phyloP scores from a whole-genome alignment of 1,140 invertebrate genomes.

The Drosophila miranda region DNA sequence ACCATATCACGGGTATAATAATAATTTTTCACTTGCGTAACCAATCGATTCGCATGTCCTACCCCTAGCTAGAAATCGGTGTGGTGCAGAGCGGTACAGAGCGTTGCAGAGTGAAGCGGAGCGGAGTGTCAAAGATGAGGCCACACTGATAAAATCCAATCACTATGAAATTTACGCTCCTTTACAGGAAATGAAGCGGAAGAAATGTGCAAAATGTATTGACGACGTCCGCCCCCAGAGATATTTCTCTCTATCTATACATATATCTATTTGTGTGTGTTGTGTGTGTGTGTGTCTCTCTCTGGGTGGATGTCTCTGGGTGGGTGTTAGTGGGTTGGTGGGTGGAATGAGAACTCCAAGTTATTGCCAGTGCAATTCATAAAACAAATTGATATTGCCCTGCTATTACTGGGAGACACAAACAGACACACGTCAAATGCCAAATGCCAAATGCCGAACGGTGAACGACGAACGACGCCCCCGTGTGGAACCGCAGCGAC shows the following conservation, averaged over 20 bases:
- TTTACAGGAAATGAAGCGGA: constrained; percentile 80
- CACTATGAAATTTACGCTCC: constrained; percentile 80
- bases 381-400: constrained; percentile 81
- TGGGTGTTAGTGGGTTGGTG: not conserved
- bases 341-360: constrained; percentile 56
- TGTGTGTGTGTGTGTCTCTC: constrained; percentile 8
- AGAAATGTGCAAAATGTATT: constrained; percentile 81
- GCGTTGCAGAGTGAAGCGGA: not conserved
- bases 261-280: constrained; percentile 9
- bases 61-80: constrained; percentile 39
- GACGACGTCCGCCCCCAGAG: constrained; percentile 23
- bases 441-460: constrained; percentile 33
- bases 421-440: constrained; percentile 60
- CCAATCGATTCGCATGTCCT: constrained; percentile 74
- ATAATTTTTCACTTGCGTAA: constrained; percentile 81
- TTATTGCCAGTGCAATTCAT: constrained; percentile 79
- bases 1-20: constrained; percentile 29
- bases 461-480: constrained; percentile 49
- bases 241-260: constrained; percentile 10
- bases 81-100: constrained; percentile 19
- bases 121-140: constrained; percentile 76
- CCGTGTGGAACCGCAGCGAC: constrained; percentile 53
- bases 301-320: constrained; percentile 10
- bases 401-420: constrained; percentile 59
- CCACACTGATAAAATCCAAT: constrained; percentile 80